Conservation (phyloP, 1,140 invertebrate species). For the Zeugodacus cucurbitae region DNA sequence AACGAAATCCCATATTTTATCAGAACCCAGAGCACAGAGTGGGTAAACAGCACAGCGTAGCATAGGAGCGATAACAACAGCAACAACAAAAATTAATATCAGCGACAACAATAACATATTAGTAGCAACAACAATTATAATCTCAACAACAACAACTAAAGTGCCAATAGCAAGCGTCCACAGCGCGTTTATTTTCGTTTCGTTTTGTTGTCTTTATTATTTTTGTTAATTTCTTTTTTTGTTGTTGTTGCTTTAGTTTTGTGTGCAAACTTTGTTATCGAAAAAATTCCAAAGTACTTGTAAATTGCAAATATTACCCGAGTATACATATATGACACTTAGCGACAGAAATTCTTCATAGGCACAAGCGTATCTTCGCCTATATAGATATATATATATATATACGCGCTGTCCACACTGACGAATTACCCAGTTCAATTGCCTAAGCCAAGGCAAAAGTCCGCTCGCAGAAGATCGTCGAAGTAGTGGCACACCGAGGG, state of each 20-base stretch:
- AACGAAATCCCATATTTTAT: conserved; percentile 20
- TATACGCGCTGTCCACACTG: neutral
- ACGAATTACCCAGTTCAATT: conserved; percentile 38
- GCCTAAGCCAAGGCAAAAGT: conserved; percentile 39
- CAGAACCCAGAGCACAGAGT: neutral
- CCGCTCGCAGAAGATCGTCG: neutral
- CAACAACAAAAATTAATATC: neutral
- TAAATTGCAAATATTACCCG: conserved; percentile 31
- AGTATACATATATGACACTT: neutral
- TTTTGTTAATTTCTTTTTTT: neutral
- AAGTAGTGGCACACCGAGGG: neutral
- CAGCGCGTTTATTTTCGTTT: neutral
- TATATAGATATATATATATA: neutral
- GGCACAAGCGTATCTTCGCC: neutral
- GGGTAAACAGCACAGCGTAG: neutral
- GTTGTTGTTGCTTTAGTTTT: neutral
- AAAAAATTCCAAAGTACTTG: conserved; percentile 40
- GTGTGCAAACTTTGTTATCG: conserved; percentile 42
- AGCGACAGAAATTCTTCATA: neutral
- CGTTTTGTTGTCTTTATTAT: conserved; percentile 39
- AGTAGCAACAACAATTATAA: too few relatives aligned
- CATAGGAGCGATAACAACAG: neutral
- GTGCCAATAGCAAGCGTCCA: too few relatives aligned
- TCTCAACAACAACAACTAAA: too few relatives aligned
- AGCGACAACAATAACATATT: too few relatives aligned